Evolutionary conservation across 2,888 invertebrate species (phyloP).

Genomic region (Atrina japonica): DNA sequence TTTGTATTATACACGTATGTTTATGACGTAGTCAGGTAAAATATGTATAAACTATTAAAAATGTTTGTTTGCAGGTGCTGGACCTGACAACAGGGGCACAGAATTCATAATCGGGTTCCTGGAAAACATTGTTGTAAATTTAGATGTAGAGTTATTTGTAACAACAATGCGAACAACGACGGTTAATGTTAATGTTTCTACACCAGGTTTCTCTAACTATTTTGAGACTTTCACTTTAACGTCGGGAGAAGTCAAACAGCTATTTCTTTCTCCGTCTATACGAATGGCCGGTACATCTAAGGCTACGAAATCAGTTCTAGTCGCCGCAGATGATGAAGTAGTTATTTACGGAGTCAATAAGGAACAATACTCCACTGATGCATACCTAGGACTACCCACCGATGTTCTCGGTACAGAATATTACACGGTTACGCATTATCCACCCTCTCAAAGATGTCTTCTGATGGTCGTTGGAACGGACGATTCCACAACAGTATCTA

Average conservation of each 20-base stretch:
- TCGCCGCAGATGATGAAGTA: slow-evolving; percentile 52
- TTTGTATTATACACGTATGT: no score
- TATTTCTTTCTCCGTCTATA: slow-evolving; percentile 37
- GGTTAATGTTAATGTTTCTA: neutral
- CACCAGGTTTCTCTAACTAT: slow-evolving; percentile 1
- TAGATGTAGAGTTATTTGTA: slow-evolving; percentile 7
- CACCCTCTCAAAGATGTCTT: slow-evolving; percentile 46
- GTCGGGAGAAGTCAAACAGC: slow-evolving; percentile 11
- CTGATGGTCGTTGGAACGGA: slow-evolving; percentile 47
- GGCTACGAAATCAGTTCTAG: slow-evolving; percentile 44
- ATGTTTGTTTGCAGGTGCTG: neutral
- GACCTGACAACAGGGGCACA: slow-evolving; percentile 8
- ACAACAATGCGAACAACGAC: neutral
- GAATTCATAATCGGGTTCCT: slow-evolving; percentile 5
- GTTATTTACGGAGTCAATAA: slow-evolving; percentile 54
- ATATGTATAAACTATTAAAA: no score
- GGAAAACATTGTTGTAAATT: slow-evolving; percentile 1
- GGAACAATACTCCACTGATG: slow-evolving; percentile 56
- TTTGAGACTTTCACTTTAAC: slow-evolving; percentile 6
- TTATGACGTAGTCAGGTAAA: no score
- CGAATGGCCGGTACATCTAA: slow-evolving; percentile 41
- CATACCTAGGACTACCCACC: slow-evolving; percentile 52
- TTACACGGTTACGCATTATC: slow-evolving; percentile 53
- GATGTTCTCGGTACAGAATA: slow-evolving; percentile 56
- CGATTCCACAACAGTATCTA: slow-evolving; percentile 48